These are phyloP conservation scores for Zosterops borbonicus DNA, from an alignment of 2,113 vertebrate genomes.

Conservation along the genomic window DNA sequence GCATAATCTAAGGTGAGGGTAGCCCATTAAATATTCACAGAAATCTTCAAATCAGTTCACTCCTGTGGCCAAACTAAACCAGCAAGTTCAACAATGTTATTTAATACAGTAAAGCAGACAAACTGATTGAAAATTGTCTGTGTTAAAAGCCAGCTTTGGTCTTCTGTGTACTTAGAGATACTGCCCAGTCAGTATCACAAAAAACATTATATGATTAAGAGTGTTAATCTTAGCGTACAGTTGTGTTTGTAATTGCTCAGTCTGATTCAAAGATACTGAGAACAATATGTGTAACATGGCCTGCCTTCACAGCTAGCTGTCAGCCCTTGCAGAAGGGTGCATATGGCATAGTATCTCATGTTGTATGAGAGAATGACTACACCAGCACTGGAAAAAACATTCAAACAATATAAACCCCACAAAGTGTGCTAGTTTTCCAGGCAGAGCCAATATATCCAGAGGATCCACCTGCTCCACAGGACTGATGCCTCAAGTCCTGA, in stretches of 20 bases:
- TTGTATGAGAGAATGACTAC: background rate
- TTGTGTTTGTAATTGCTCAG: background rate
- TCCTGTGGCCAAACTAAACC: background rate
- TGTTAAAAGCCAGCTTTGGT: background rate
- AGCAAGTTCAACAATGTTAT: background rate
- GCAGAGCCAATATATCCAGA: background rate
- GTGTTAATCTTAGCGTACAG: background rate
- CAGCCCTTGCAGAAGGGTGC: background rate
- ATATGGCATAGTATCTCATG: fast-evolving
- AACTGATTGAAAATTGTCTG: background rate
- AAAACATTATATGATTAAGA: background rate
- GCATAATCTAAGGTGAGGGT: background rate
- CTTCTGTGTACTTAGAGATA: background rate
- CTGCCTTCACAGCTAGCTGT: background rate
- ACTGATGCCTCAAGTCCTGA: background rate
- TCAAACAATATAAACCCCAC: background rate
- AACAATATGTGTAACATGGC: background rate
- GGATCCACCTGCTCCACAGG: background rate
- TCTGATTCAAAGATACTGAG: background rate
- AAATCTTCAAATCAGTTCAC: background rate
- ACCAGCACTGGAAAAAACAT: background rate
- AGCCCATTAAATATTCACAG: background rate
- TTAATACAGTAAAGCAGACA: background rate
- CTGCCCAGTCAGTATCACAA: background rate
- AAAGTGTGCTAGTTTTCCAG: background rate